A percentile compares a stretch with the other conserved stretches of the same genome.
Conservation (phyloP, 2,113 vertebrate genomes). For the Ceratotherium simum region DNA sequence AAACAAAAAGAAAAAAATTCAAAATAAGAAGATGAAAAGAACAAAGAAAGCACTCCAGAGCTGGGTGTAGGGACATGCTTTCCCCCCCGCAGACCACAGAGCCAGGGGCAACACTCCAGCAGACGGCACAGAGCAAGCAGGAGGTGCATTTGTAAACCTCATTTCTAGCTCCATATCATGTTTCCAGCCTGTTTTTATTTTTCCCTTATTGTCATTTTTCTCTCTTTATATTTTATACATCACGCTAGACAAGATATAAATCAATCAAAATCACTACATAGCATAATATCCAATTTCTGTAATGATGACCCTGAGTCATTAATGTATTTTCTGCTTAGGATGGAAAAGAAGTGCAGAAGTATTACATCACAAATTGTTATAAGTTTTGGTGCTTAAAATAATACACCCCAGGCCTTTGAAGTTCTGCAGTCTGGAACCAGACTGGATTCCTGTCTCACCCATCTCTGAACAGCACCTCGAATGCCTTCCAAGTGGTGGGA, state of each 20-base stretch:
- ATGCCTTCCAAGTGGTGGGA: too few species aligned
- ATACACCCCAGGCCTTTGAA: neutral
- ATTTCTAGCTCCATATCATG: neutral
- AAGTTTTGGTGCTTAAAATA: neutral
- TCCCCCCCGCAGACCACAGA: accelerated
- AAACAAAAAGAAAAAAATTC: neutral
- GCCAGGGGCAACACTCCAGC: neutral
- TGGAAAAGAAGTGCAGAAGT: neutral
- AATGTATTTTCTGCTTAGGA: neutral
- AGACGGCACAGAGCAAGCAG: neutral
- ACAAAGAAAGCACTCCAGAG: neutral
- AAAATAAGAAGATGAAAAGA: neutral
- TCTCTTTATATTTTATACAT: neutral
- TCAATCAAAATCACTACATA: neutral
- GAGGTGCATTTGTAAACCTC: neutral
- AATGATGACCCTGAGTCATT: neutral
- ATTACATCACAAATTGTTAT: neutral
- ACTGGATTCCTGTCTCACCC: accelerated
- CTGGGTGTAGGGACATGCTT: accelerated
- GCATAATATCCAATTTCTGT: neutral
- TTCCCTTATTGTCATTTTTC: neutral
- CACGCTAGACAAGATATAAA: neutral
- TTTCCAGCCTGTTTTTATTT: neutral
- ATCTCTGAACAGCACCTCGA: neutral
- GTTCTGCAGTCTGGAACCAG: neutral